Evolutionary conservation across 2,113 vertebrate species (phyloP).

Genomic region (Dissostichus mawsoni): DNA sequence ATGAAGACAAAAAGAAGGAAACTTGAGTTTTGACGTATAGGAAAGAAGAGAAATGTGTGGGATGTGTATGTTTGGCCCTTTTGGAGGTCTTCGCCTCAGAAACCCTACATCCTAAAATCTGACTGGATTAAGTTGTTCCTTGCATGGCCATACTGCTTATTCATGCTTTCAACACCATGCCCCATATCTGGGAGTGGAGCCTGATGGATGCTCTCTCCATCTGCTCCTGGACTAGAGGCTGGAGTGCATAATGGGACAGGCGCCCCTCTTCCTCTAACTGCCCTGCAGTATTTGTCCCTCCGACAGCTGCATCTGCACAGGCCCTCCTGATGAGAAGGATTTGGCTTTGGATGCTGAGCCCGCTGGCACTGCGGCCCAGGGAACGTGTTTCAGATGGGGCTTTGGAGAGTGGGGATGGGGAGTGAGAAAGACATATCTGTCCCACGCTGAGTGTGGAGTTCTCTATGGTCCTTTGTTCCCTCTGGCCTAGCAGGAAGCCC

Average conservation of each 20-base stretch:
- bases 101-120: slow-evolving; percentile 42
- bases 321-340: slow-evolving; percentile 61
- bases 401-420: slow-evolving; percentile 55
- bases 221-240: slow-evolving; percentile 48
- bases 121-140: slow-evolving; percentile 51
- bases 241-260: slow-evolving; percentile 55
- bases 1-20: slow-evolving; percentile 15
- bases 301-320: slow-evolving; percentile 72
- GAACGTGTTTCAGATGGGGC: slow-evolving; percentile 54
- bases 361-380: slow-evolving; percentile 53
- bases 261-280: slow-evolving; percentile 49
- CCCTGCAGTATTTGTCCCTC: slow-evolving; percentile 41
- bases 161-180: slow-evolving; percentile 60
- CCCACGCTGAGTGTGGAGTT: slow-evolving; percentile 66
- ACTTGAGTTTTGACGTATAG: slow-evolving; percentile 10
- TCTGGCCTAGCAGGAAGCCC: slow-evolving; percentile 75
- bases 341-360: slow-evolving; percentile 56
- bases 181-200: slow-evolving; percentile 55
- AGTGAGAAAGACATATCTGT: slow-evolving; percentile 75
- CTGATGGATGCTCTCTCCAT: slow-evolving; percentile 69
- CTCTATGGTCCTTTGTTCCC: slow-evolving; percentile 78
- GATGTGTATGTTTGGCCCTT: slow-evolving; percentile 15
- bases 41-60: slow-evolving; percentile 10
- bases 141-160: slow-evolving; percentile 44
- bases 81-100: slow-evolving; percentile 9